Percentiles rank a stretch among this genome's conserved stretches.
Evolutionary conservation across 2,797 vertebrate species (phyloP).

Genomic region (Ceryle rudis): DNA sequence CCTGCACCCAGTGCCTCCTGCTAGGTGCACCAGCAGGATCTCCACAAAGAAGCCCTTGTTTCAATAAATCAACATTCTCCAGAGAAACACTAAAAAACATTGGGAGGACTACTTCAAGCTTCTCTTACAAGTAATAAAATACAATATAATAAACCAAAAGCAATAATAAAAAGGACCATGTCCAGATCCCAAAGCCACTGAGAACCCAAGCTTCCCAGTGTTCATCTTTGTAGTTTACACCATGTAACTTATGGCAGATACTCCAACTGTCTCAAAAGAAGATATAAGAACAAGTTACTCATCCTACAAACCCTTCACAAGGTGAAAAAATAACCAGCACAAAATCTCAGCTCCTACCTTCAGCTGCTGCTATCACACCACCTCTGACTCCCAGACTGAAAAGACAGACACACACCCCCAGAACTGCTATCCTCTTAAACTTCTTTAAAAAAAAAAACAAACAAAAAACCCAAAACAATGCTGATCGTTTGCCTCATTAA

Average conservation of each 20-base stretch:
- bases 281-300: not conserved
- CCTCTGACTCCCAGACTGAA: not conserved
- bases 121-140: not conserved
- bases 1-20: not conserved
- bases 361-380: not conserved
- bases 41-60: not conserved
- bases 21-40: not conserved
- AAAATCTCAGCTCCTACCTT: not conserved
- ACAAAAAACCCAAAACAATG: not conserved
- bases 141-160: too few relatives aligned
- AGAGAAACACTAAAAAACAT: not conserved
- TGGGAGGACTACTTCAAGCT: not conserved
- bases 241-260: accelerated
- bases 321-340: not conserved
- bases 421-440: not conserved
- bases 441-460: not conserved
- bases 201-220: not conserved
- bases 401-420: not conserved
- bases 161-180: accelerated
- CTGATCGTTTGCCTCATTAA: not conserved
- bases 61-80: not conserved
- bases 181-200: not conserved
- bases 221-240: not conserved
- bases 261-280: not conserved
- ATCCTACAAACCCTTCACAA: not conserved